A percentile compares a stretch with the other conserved stretches of the same genome.
phyloP scores from a whole-genome alignment of 2,797 vertebrate genomes.

The Bradypus variegatus region DNA sequence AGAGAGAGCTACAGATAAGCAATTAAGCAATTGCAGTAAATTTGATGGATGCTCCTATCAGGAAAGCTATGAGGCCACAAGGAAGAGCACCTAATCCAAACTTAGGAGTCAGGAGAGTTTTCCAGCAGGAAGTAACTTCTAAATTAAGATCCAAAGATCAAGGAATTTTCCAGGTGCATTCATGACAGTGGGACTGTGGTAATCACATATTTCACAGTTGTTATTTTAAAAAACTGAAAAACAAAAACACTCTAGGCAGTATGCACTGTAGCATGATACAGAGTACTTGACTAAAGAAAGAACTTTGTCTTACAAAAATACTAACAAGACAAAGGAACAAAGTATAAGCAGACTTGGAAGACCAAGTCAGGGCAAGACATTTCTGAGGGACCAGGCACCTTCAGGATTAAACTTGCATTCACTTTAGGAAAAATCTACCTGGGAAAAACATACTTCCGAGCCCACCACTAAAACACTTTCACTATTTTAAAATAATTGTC shows the following conservation, averaged over 20 bases:
- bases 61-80: neutral
- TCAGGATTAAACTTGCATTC: neutral
- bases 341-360: neutral
- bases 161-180: neutral
- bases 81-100: neutral
- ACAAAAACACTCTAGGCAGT: neutral
- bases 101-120: neutral
- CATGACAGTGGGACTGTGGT: neutral
- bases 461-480: neutral
- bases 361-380: neutral
- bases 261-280: neutral
- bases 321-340: neutral
- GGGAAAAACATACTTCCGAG: neutral
- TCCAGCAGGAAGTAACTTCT: neutral
- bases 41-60: rapidly evolving
- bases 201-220: neutral
- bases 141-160: neutral
- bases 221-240: neutral
- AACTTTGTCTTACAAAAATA: neutral
- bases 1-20: rapidly evolving
- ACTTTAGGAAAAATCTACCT: neutral
- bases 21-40: too few relatives aligned
- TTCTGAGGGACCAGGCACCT: neutral
- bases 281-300: neutral
- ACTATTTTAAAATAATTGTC: neutral